Base-by-base conservation (phyloP, 1,140 invertebrate genomes). In the Telenomus remus region DNA sequence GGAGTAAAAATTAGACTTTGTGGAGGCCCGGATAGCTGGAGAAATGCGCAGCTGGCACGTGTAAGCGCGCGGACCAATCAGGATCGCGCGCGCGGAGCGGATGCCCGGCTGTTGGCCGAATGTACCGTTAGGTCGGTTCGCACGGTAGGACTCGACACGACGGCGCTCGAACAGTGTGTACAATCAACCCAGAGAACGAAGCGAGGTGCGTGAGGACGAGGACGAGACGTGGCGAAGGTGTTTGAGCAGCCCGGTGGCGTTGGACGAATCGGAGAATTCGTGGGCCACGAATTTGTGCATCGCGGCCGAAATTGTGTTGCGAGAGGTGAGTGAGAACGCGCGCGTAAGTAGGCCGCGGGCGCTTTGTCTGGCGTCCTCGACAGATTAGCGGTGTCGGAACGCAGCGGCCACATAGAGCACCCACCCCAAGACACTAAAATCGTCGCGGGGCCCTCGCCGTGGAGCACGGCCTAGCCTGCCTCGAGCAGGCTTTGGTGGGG, bases 401-500 rank as follows among this genome's bases (percentile, higher is more conserved):
- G 81, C 81, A 61, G 78, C 82, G 81, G 83, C 79, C 84, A 82
- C 84, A 82, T 81, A 82, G 74, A 83, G 85, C 86, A 86, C 83
- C 84, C 84, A 86, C 86, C 86, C 86, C 86, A 85, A 87, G 86
- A 87, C 83, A 87, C 86, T 87, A 87, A 87, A 87, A 86, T 86
- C 81, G 86, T 87, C 85, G 85, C 84, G 86, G 84, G 84, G 80
- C 83, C 83, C 85, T 87, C 86, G 84, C 80, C 84, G 85, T 86
- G 81, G 82, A 80, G 79, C 83, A 81, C 82, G 81, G 83, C 80
- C 81, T 82, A 83, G 81, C 19, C 84, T 81, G 84, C 79, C 79
- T 84, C 79, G 83, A 81, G 80, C 75, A 59, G 80, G 79, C 81
- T 86, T 85, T 86, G 86, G 86, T 87, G 85, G 86, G 85, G 85